Conservation (phyloP, 2,888 invertebrate species). For the Odontomyia ornata region DNA sequence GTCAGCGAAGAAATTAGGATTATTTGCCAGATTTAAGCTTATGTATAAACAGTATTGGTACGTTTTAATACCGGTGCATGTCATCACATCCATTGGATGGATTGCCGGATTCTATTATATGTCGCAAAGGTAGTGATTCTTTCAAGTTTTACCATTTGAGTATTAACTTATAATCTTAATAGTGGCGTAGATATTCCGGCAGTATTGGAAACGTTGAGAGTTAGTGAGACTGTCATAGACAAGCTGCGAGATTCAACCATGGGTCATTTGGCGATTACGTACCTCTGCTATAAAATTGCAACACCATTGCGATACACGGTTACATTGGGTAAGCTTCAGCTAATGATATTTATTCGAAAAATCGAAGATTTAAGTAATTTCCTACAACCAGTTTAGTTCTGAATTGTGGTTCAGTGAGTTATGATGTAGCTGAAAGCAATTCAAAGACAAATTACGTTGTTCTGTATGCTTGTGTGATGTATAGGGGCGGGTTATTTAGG, state of each 20-base stretch:
- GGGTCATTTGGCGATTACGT: constrained; percentile 89
- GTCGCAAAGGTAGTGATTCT: constrained; percentile 75
- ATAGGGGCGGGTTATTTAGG: too few relatives aligned
- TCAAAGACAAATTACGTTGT: too few relatives aligned
- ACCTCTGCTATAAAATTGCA: constrained; percentile 91
- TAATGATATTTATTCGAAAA: too few relatives aligned
- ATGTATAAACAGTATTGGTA: constrained; percentile 98
- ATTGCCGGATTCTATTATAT: constrained; percentile 86
- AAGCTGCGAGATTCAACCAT: constrained; percentile 81
- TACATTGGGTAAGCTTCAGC: constrained; percentile 81
- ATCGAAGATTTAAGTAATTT: too few relatives aligned
- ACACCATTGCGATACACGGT: constrained; percentile 93
- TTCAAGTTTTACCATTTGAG: neutral
- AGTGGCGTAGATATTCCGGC: constrained; percentile 93
- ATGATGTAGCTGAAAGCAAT: too few relatives aligned
- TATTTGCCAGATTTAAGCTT: constrained; percentile 85
- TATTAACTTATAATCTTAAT: constrained; percentile 49
- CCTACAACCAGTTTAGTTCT: too few relatives aligned
- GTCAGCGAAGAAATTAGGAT: constrained; percentile 66
- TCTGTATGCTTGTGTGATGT: too few relatives aligned
- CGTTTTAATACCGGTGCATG: constrained; percentile 91
- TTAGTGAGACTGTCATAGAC: constrained; percentile 80
- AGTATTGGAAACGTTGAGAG: constrained; percentile 77
- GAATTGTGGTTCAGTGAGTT: too few relatives aligned
- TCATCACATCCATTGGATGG: constrained; percentile 89